A percentile compares a stretch with the other conserved stretches of the same genome.
Evolutionary conservation across 1,140 invertebrate species (phyloP).

Genomic region (Drosophila mauritiana): DNA sequence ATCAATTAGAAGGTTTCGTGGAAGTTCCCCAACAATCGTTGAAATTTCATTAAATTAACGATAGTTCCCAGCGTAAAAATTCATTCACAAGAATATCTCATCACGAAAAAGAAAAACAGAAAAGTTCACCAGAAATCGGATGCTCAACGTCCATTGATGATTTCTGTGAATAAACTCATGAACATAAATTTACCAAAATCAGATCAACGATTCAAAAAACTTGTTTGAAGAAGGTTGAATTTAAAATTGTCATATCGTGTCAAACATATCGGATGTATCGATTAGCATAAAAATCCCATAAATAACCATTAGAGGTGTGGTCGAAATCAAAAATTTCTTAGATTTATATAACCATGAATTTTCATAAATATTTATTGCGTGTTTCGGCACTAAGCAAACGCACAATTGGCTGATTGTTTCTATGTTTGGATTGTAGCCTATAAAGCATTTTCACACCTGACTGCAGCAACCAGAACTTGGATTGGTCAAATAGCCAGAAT

Average conservation of each 20-base stretch:
- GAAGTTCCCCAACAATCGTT: conserved; percentile 10
- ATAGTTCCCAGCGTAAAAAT: conserved; percentile 23
- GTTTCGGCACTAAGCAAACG: conserved; percentile 55
- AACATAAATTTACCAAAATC: conserved; percentile 29
- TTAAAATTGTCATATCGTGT: conserved; percentile 52
- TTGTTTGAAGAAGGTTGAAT: conserved; percentile 38
- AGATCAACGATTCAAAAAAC: conserved; percentile 43
- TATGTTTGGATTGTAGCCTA: conserved; percentile 27
- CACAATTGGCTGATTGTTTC: conserved; percentile 22
- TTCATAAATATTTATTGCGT: conserved; percentile 45
- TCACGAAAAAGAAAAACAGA: background rate
- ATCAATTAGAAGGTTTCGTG: conserved; percentile 21
- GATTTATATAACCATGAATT: conserved; percentile 12
- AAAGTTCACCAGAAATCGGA: conserved; percentile 26
- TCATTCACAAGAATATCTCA: conserved; percentile 28
- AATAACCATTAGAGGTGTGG: conserved; percentile 33
- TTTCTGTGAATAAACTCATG: conserved; percentile 31
- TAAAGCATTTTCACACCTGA: conserved; percentile 74
- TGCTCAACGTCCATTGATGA: conserved; percentile 25
- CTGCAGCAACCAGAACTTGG: conserved; percentile 31
- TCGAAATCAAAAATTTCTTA: background rate
- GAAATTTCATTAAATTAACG: conserved; percentile 13
- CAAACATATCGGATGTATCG: conserved; percentile 37
- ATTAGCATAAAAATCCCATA: conserved; percentile 61
- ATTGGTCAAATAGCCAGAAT: conserved; percentile 17